phyloP scores from a whole-genome alignment of 2,888 invertebrate species.

The Sphecodes monilicornis region DNA sequence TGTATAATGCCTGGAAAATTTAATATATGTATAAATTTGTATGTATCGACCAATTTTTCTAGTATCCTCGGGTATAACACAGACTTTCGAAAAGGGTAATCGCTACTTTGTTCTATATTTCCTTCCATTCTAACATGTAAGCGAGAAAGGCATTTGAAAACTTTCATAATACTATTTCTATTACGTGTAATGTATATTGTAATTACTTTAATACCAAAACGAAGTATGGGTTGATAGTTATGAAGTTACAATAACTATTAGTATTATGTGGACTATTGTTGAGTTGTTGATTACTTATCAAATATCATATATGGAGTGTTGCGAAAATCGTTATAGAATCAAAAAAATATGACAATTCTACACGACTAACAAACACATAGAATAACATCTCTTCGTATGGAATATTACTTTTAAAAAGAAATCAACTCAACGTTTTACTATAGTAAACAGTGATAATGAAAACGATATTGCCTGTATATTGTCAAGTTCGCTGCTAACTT shows the following conservation, averaged over 20 bases:
- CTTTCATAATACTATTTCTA: conserved; percentile 32
- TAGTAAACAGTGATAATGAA: conserved; percentile 7
- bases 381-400: not conserved
- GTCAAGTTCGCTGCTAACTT: not conserved
- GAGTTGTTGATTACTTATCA: conserved; percentile 50
- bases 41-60: conserved; percentile 21
- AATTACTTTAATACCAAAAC: conserved; percentile 45
- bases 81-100: conserved; percentile 11
- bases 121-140: conserved; percentile 23
- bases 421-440: not conserved
- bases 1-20: conserved; percentile 25
- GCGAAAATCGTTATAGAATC: conserved; percentile 40
- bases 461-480: not conserved
- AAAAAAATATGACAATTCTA: conserved; percentile 4
- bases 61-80: conserved; percentile 21
- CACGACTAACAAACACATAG: not conserved
- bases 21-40: conserved; percentile 41
- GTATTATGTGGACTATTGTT: conserved; percentile 28
- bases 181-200: conserved; percentile 26
- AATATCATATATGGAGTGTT: conserved; percentile 36
- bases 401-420: not conserved
- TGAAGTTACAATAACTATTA: conserved; percentile 21
- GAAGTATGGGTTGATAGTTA: conserved; percentile 32
- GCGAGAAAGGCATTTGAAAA: conserved; percentile 16
- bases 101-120: conserved; percentile 28